Base-by-base conservation (phyloP, 2,888 invertebrate genomes). In the Protula sp. region DNA sequence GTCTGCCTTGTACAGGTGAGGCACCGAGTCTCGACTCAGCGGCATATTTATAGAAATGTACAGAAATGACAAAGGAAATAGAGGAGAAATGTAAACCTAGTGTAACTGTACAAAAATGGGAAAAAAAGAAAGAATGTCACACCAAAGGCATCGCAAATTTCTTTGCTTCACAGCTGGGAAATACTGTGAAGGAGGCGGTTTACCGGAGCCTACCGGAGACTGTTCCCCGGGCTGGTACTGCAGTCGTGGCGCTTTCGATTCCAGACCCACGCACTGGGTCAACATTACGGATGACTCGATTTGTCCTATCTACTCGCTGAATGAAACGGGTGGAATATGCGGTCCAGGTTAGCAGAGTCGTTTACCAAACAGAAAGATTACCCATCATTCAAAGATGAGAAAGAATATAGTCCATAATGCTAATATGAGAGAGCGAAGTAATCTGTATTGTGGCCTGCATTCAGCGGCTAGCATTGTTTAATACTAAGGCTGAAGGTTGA, bases 141-240 rank as follows among this genome's bases (percentile, higher is more conserved):
- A 9, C 9, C 19, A 38, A 38, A 14, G 9, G 38, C 19, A 19
- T 14, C 19, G 38, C 19, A 38, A 38, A 19, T 38, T 14, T 14
- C 38, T 38, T n/a, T n/a, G n/a, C n/a, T n/a, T n/a, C 24, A 1
- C 70, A 78, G 77, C 70, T 64, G 79, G 79, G 3, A 65, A 71
- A 60, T 78, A 74, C 65, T 79, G 79, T 67, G 72, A 64, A 30
- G 67, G 70, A 1, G 72, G 66, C 30, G 78, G 75, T 3, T 64
- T 76, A 52, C 60, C 73, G 2, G 74, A 71, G 58, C 79, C 79
- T 9, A 70, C 71, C 14, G 74, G 70, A 14, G 67, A 70, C 58
- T 79, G 79, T 68, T 64, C 72, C 4, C 68, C 71, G 19, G 79
- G 79, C 24, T 79, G 77, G 76, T 78, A 69, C 68, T 79, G 79